A percentile compares a stretch with the other conserved stretches of the same genome.
Evolutionary conservation across 2,888 invertebrate genomes (phyloP).

Genomic region (Drosophila nr. perissopoda): DNA sequence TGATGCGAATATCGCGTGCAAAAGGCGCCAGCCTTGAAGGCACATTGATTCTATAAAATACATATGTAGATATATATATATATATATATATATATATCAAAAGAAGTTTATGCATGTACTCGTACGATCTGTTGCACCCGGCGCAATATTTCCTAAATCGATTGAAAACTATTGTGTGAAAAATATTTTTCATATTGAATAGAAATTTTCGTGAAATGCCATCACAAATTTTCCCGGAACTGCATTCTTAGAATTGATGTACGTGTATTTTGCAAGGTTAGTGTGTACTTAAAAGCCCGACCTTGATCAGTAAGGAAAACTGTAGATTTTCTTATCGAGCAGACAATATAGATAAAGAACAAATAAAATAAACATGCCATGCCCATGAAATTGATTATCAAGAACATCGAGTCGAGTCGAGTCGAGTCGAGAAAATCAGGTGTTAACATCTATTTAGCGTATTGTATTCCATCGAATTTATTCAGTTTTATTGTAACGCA

Average conservation of each 20-base stretch:
- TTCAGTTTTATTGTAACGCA: constrained; percentile 19
- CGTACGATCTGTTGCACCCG: constrained; percentile 13
- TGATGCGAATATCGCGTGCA: constrained; percentile 71
- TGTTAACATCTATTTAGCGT: constrained; percentile 43
- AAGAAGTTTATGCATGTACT: neutral
- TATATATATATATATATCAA: neutral
- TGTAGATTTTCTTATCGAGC: constrained; percentile 36
- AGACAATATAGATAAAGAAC: constrained; percentile 28
- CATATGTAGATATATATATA: neutral
- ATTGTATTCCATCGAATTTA: constrained; percentile 22
- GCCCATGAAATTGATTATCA: constrained; percentile 53
- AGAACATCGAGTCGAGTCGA: constrained; percentile 35
- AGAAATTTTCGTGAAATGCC: constrained; percentile 46
- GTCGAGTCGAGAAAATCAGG: constrained; percentile 12
- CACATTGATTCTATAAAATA: constrained; percentile 38
- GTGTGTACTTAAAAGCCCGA: constrained; percentile 18
- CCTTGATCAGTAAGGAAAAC: constrained; percentile 20
- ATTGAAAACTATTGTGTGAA: constrained; percentile 22
- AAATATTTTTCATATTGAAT: constrained; percentile 50
- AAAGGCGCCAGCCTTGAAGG: constrained; percentile 58
- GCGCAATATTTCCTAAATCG: constrained; percentile 1
- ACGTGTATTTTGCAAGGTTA: constrained; percentile 44
- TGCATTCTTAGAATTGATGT: constrained; percentile 26
- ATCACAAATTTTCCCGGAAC: constrained; percentile 37
- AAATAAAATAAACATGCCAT: constrained; percentile 33